Percentiles rank a stretch among this genome's conserved stretches.
These are phyloP conservation scores for Paratilapia polleni DNA, from an alignment of 2,113 vertebrate genomes.

Conservation along the genomic window DNA sequence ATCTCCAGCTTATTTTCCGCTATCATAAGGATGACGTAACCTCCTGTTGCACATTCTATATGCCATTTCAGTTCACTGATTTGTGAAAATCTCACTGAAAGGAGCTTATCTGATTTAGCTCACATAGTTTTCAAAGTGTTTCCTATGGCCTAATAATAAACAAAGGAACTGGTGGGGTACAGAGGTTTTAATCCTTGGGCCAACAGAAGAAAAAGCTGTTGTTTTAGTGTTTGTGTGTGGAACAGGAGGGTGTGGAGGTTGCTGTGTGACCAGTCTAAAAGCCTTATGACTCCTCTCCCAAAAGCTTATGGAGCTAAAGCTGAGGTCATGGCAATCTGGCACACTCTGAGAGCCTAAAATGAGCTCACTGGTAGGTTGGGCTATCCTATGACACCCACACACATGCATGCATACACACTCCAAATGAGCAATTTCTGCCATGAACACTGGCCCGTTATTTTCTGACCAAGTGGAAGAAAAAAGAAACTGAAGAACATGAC, in stretches of 20 bases:
- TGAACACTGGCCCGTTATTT: slow-evolving; percentile 40
- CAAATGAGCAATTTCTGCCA: slow-evolving; percentile 49
- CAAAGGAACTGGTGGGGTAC: slow-evolving; percentile 1
- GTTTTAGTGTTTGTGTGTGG: slow-evolving; percentile 10
- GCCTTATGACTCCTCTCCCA: slow-evolving; percentile 15
- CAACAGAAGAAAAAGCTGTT: neutral
- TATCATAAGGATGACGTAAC: slow-evolving; percentile 21
- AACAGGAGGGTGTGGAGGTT: neutral
- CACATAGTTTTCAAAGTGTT: neutral
- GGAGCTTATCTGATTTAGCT: slow-evolving; percentile 42
- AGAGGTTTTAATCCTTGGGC: slow-evolving; percentile 5
- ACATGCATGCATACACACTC: slow-evolving; percentile 27
- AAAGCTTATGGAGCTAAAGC: slow-evolving; percentile 55
- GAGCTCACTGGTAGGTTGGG: slow-evolving; percentile 57
- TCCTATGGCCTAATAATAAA: slow-evolving; percentile 1
- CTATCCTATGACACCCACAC: slow-evolving; percentile 41
- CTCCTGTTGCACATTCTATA: neutral
- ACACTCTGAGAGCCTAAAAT: slow-evolving; percentile 53
- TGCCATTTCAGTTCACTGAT: neutral
- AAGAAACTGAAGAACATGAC: slow-evolving; percentile 43
- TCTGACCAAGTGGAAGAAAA: slow-evolving; percentile 61
- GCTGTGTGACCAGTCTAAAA: slow-evolving; percentile 38
- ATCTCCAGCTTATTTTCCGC: neutral
- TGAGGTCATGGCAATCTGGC: slow-evolving; percentile 69
- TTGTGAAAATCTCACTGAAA: slow-evolving; percentile 19